phyloP scores from a whole-genome alignment of 2,113 vertebrate genomes.

The Osmerus mordax region DNA sequence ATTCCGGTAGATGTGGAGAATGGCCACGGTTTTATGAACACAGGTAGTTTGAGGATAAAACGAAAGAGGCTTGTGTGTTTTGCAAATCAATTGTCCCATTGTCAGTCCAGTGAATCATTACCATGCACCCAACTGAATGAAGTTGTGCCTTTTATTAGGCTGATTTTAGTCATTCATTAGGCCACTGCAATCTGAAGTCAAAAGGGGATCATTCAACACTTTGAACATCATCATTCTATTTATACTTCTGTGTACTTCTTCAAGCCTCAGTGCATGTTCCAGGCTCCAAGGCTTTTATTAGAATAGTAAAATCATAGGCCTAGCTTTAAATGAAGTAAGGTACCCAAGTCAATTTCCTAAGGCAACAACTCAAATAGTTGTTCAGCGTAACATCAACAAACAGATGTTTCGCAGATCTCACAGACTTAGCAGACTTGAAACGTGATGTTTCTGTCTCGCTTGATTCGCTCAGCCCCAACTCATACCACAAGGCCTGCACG shows the following conservation, averaged over 20 bases:
- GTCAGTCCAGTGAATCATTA: slow-evolving; percentile 2
- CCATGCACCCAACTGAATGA: neutral
- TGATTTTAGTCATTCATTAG: neutral
- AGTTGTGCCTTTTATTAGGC: neutral
- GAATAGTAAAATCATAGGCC: neutral
- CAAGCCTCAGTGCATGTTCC: neutral
- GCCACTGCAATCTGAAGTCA: neutral
- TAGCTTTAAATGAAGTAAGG: neutral
- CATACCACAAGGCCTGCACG: neutral
- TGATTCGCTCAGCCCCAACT: neutral
- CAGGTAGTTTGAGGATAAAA: neutral
- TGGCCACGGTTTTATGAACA: neutral
- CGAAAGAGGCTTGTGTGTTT: neutral
- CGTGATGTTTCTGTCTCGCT: neutral
- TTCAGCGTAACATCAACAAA: neutral
- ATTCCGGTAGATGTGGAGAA: too few species aligned
- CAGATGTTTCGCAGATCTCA: neutral
- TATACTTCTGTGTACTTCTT: neutral
- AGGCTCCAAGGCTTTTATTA: neutral
- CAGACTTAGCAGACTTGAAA: neutral
- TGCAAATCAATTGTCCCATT: slow-evolving; percentile 4
- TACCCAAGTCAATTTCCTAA: neutral
- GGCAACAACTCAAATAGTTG: slow-evolving; percentile 2
- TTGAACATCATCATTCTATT: neutral
- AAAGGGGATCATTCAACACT: too few species aligned